These are phyloP conservation scores for Acanthosepion esculentum DNA, from an alignment of 2,888 invertebrate genomes.

Conservation along the genomic window DNA sequence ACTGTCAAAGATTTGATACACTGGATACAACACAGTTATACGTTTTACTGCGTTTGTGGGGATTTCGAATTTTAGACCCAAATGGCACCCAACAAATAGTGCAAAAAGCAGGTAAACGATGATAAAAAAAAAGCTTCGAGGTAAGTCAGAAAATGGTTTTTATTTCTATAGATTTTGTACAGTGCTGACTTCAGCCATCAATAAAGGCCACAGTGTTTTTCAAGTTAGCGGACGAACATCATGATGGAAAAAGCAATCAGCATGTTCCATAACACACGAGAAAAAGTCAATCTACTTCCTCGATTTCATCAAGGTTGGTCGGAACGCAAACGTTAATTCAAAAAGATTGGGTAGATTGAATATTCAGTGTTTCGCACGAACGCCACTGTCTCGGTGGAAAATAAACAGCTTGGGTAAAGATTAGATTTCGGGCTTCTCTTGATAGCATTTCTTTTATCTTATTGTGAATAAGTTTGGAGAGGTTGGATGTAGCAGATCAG, in stretches of 20 bases:
- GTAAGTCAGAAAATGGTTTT: too few species aligned
- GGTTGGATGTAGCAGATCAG: neutral
- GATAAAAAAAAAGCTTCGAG: too few species aligned
- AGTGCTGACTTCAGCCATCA: neutral
- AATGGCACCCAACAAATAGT: too few species aligned
- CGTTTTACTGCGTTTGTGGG: too few species aligned
- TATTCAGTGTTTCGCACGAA: constrained; percentile 33
- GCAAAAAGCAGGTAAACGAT: too few species aligned
- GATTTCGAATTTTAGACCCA: too few species aligned
- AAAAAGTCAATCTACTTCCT: neutral
- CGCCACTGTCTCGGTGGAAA: neutral
- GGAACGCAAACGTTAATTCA: neutral
- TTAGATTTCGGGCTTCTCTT: neutral
- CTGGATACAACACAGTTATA: too few species aligned
- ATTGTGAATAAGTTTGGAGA: neutral
- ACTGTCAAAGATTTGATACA: too few species aligned
- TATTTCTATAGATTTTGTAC: neutral
- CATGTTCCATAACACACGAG: neutral
- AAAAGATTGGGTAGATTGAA: neutral
- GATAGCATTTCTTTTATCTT: neutral
- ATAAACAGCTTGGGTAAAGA: constrained; percentile 13
- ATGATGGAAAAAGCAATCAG: neutral
- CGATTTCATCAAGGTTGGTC: neutral
- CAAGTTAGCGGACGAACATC: neutral
- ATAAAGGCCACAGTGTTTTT: neutral